phyloP scores from a whole-genome alignment of 2,797 vertebrate genomes.

The Arnoldichthys spilopterus region DNA sequence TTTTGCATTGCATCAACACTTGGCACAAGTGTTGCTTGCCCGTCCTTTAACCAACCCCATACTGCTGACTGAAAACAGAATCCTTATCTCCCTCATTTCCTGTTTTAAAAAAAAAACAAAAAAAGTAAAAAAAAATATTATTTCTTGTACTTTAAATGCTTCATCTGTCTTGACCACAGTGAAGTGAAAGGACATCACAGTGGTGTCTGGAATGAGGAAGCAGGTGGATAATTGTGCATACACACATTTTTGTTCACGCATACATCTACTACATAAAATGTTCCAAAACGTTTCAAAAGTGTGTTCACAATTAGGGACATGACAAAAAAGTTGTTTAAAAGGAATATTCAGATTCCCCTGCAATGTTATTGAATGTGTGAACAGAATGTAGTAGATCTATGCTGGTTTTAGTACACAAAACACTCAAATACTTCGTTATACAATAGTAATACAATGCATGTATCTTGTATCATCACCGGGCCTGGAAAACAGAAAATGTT shows the following conservation, averaged over 20 bases:
- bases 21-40: slow-evolving; percentile 76
- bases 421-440: slow-evolving; percentile 63
- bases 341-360: background rate
- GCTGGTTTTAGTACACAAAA: slow-evolving; percentile 62
- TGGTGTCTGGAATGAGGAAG: slow-evolving; percentile 62
- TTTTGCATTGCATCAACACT: slow-evolving; percentile 75
- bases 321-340: background rate
- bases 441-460: slow-evolving; percentile 75
- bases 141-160: slow-evolving; percentile 44
- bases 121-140: background rate
- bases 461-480: slow-evolving; percentile 81
- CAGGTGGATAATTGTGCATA: slow-evolving; percentile 62
- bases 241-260: slow-evolving; percentile 67
- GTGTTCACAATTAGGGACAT: slow-evolving; percentile 12
- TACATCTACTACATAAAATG: slow-evolving; percentile 68
- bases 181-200: slow-evolving; percentile 72
- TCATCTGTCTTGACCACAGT: slow-evolving; percentile 66
- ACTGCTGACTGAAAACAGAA: slow-evolving; percentile 78
- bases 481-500: slow-evolving; percentile 61
- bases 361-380: background rate
- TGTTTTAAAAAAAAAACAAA: slow-evolving; percentile 43
- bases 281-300: slow-evolving; percentile 22
- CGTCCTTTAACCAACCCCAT: slow-evolving; percentile 72
- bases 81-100: slow-evolving; percentile 78
- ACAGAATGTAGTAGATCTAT: slow-evolving; percentile 74